phyloP scores from a whole-genome alignment of 1,140 invertebrate genomes.

The Spodoptera frugiperda region DNA sequence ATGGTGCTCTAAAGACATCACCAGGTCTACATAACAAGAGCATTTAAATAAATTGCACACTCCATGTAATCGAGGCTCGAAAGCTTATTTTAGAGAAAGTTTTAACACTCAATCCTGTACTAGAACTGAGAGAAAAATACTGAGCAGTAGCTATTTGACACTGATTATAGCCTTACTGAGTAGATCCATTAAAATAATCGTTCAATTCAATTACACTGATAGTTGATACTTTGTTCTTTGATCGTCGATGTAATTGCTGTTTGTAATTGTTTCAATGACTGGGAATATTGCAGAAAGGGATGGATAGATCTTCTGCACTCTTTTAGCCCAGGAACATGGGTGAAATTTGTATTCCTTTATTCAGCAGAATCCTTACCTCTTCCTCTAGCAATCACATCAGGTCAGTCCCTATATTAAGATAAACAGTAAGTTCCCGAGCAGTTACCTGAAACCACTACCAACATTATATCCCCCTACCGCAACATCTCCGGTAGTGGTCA shows the following conservation, averaged over 20 bases:
- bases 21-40: background rate
- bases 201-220: background rate
- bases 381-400: too few species aligned
- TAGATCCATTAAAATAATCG: background rate
- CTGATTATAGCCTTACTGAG: slow-evolving; percentile 3
- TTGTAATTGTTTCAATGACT: too few species aligned
- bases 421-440: background rate
- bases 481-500: slow-evolving; percentile 32
- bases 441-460: background rate
- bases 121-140: background rate
- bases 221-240: too few species aligned
- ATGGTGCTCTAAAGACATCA: background rate
- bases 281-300: too few species aligned
- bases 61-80: background rate
- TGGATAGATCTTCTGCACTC: too few species aligned
- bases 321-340: too few species aligned
- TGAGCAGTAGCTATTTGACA: background rate
- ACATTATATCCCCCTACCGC: slow-evolving; percentile 12
- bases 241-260: too few species aligned
- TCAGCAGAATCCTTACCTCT: too few species aligned
- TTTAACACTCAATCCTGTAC: slow-evolving; percentile 17
- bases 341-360: too few species aligned
- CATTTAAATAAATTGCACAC: background rate
- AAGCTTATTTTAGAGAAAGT: slow-evolving; percentile 20
- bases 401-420: background rate